Percentiles rank a stretch among this genome's conserved stretches.
phyloP scores from a whole-genome alignment of 2,888 invertebrate species.

The Hirtodrosophila confusa region DNA sequence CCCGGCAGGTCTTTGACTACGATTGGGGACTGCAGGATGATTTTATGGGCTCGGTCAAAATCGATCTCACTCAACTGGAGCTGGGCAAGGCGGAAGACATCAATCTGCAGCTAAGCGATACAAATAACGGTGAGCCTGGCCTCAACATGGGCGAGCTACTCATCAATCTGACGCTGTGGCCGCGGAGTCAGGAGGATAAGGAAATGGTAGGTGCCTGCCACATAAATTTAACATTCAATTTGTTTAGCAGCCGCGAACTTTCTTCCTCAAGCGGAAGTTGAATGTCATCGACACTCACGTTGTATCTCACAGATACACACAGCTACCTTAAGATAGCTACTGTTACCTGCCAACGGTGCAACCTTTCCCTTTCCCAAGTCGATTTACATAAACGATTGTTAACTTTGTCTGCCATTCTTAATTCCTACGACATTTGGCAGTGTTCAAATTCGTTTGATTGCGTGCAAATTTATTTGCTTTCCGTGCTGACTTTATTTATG shows the following conservation, averaged over 20 bases:
- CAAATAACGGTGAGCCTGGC: constrained; percentile 84
- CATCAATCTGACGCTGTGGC: constrained; percentile 93
- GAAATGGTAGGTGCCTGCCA: constrained; percentile 89
- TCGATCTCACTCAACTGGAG: constrained; percentile 94
- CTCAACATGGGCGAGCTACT: constrained; percentile 93
- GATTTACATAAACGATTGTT: constrained; percentile 25
- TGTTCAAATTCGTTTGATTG: background rate
- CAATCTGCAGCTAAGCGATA: constrained; percentile 91
- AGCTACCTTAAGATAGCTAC: constrained; percentile 6
- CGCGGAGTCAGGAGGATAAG: constrained; percentile 96
- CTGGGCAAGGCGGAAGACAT: constrained; percentile 91
- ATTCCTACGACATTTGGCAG: constrained; percentile 10
- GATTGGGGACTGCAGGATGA: constrained; percentile 99
- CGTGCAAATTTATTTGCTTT: constrained; percentile 14
- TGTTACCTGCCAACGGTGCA: constrained; percentile 7
- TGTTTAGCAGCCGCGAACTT: constrained; percentile 3
- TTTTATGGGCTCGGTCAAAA: constrained; percentile 96
- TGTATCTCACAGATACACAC: constrained; percentile 17
- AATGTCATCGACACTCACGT: constrained; percentile 16
- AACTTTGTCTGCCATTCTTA: constrained; percentile 29
- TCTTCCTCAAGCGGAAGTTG: constrained; percentile 24
- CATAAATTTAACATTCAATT: constrained; percentile 29
- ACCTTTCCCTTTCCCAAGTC: constrained; percentile 33
- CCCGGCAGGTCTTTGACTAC: constrained; percentile 94
- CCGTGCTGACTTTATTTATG: constrained; percentile 44